Percentiles rank a stretch among this genome's conserved stretches.
Conservation (phyloP, 1,140 invertebrate species). For the Theocolax elegans region DNA sequence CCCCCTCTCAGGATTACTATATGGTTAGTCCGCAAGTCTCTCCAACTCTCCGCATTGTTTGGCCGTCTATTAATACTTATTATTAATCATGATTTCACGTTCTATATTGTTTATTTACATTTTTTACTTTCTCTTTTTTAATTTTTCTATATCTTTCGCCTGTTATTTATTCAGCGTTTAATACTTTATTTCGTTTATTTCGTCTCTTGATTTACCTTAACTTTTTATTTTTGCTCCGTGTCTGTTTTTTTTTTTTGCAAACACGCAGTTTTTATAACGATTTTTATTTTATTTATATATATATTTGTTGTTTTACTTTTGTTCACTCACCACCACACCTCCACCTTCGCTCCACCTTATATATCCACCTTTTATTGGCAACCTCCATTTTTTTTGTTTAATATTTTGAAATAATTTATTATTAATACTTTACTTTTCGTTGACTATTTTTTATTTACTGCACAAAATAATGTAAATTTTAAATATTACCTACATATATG, state of each 20-base stretch:
- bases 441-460: background rate
- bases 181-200: no score
- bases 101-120: conserved; percentile 37
- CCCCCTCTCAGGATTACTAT: conserved; percentile 70
- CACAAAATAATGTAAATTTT: background rate
- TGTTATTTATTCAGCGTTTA: conserved; percentile 29
- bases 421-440: conserved; percentile 2
- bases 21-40: conserved; percentile 68
- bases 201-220: conserved; percentile 14
- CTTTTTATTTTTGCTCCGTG: conserved; percentile 6
- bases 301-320: background rate
- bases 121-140: conserved; percentile 34
- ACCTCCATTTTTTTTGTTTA: background rate
- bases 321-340: background rate
- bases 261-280: conserved; percentile 19
- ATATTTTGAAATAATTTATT: conserved; percentile 16
- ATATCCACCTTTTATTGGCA: background rate
- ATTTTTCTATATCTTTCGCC: conserved; percentile 17
- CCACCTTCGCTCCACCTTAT: background rate
- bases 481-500: conserved; percentile 29
- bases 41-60: conserved; percentile 67
- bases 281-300: no score
- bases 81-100: conserved; percentile 37
- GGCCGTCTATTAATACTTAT: conserved; percentile 65
- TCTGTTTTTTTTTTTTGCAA: conserved; percentile 22